Evolutionary conservation across 2,888 invertebrate species (phyloP), one percentile per base, ranked within the genome.

Genomic region (Phyto melanocephala): DNA sequence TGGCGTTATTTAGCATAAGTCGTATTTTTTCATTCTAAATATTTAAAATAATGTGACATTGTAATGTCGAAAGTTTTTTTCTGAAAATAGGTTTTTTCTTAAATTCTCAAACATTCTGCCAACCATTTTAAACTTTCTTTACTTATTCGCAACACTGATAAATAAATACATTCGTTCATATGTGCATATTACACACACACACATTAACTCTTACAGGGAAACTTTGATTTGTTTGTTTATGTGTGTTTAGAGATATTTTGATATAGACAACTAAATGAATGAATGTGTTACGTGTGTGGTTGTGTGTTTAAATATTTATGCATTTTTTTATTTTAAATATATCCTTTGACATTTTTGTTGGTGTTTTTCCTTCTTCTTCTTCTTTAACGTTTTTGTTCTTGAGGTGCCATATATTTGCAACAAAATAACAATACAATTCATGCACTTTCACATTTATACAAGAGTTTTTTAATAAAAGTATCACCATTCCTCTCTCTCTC

Each of bases 341-440:
- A 76, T 76, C 82, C 82, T 82, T 82, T 82, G 82, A 82, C 82
- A 79, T 75, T 58, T n/a, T 70, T 75, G 52, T 47, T 60, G 15
- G 40, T n/a, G n/a, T n/a, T n/a, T 47, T 42, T 20, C 37, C 0
- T 17, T 65, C 13, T 24, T 33, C 28, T 20, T 47, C 24, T 15
- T 72, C 60, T 13, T 47, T 58, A 17, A 10, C 56, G 15, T 56
- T 62, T 24, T 65, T 68, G 42, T 62, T 75, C 62, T 82, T 75
- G 58, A 82, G 78, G 79, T 75, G 82, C 45, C 65, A 71, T 58
- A 78, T 75, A 70, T 76, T 75, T 40, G 65, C 70, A 45, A 75
- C 74, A 58, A 79, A 70, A 82, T 67, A 79, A 82, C 68, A 82
- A 81, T 72, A 40, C 42, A 28, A 52, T 40, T 17, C 58, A 56